Conservation (phyloP, 2,113 vertebrate genomes). For the Mystacornis crossleyi region DNA sequence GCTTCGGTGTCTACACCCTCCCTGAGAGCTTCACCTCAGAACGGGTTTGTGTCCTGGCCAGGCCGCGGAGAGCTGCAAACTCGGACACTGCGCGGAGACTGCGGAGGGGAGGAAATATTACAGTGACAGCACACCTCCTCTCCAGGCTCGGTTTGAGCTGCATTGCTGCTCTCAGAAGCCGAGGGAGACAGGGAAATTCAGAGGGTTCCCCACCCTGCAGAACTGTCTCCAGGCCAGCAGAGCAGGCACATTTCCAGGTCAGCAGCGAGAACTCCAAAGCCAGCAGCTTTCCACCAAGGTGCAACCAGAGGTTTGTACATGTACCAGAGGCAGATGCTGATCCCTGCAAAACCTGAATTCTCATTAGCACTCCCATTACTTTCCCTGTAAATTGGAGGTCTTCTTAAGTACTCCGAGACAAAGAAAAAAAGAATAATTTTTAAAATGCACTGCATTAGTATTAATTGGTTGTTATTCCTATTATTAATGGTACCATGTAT, state of each 20-base stretch:
- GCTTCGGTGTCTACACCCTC: background rate
- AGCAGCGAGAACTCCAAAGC: background rate
- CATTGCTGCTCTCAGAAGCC: background rate
- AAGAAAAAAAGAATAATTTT: background rate
- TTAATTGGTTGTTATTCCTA: background rate
- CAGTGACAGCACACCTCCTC: background rate
- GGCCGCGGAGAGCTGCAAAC: background rate
- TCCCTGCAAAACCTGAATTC: background rate
- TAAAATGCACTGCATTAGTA: background rate
- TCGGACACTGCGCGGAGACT: rapidly evolving
- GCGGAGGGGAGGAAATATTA: background rate
- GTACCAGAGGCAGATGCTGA: background rate
- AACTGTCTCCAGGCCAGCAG: background rate
- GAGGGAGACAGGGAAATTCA: background rate
- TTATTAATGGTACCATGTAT: background rate
- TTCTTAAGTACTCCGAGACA: background rate
- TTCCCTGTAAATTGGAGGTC: background rate
- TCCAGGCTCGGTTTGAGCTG: background rate
- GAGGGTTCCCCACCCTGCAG: background rate
- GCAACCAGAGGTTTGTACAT: background rate
- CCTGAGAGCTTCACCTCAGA: background rate
- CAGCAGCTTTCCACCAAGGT: background rate
- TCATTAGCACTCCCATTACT: background rate
- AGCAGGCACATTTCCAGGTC: background rate
- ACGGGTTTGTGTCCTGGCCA: background rate